Conservation (phyloP, 2,888 invertebrate species). For the Melanotus villosus region DNA sequence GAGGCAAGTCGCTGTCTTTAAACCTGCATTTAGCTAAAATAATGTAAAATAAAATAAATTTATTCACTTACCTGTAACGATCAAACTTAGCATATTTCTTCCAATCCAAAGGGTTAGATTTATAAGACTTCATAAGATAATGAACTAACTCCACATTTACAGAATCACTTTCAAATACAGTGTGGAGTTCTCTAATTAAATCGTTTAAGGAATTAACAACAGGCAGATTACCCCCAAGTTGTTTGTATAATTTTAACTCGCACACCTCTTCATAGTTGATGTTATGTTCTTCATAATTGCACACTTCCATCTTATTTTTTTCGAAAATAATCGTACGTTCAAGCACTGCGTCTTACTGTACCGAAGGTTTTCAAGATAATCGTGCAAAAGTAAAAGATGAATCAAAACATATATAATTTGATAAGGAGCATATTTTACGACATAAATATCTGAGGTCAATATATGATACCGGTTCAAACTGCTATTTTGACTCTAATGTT, state of each 20-base stretch:
- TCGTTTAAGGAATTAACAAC: slow-evolving; percentile 71
- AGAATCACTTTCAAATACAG: slow-evolving; percentile 82
- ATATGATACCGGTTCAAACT: slow-evolving; percentile 28
- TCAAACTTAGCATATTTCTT: slow-evolving; percentile 95
- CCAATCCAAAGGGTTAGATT: slow-evolving; percentile 93
- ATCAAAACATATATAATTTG: slow-evolving; percentile 33
- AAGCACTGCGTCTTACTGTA: neutral
- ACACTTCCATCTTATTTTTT: slow-evolving; percentile 44
- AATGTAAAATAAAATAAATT: too few relatives aligned
- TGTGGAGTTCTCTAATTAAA: slow-evolving; percentile 79
- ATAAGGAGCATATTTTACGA: slow-evolving; percentile 31
- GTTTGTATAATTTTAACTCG: slow-evolving; percentile 42
- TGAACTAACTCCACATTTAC: slow-evolving; percentile 94
- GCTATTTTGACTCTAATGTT: slow-evolving; percentile 4
- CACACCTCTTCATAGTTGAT: slow-evolving; percentile 23
- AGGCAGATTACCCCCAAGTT: slow-evolving; percentile 54
- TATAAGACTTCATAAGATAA: slow-evolving; percentile 84
- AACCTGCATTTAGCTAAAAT: too few relatives aligned
- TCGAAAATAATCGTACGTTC: neutral
- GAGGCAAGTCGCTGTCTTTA: too few relatives aligned
- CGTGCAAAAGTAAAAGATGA: slow-evolving; percentile 32
- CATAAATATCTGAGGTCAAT: slow-evolving; percentile 41
- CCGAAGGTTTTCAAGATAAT: slow-evolving; percentile 22
- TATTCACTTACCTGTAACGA: slow-evolving; percentile 79
- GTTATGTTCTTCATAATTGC: slow-evolving; percentile 32